Base-by-base conservation (phyloP, 1,140 invertebrate genomes). In the Leptinotarsa defecta region DNA sequence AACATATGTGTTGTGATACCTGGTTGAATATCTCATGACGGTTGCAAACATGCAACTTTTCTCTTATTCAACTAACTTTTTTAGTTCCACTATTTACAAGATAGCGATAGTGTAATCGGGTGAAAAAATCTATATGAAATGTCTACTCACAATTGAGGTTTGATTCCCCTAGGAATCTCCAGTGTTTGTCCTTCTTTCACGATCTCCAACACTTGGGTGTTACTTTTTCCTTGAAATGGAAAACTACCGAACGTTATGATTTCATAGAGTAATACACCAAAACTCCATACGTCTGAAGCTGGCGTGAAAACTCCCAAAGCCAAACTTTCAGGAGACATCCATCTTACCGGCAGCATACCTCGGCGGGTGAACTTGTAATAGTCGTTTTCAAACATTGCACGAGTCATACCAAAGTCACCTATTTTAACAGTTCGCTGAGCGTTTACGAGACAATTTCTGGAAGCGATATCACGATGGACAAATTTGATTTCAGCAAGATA, bases 341-440 rank as follows among this genome's bases (percentile, higher is more conserved):
- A 98, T 80, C 96, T 87, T 17, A 98, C 95, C 0, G 96, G 96
- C 65, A 97, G 85, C 88, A 96, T 93, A 17, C 93, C 95, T 84
- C 94, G 93, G 20, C 95, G 90, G 82, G 92, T 94, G 79, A 96
- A 95, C 75, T 92, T 90, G 82, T 95, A 95, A 84, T 96, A 96
- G 83, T 96, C 95, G 73, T 92, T 94, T 79, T 95, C 94, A 84
- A 93, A 95, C 84, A 96, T 93, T 4, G 94, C 91, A 34, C 95
- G 88, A 5, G 94, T 94, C 95, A 98, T 96, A 22, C 96, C 96
- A 86, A 98, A 97, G 86, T 98, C 96, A 4, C 94, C 95, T 15
- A 98, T 89, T 85, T 97, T 97, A 3, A 97, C 92, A 0, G 92
- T 89, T 72, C 93, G 89, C 74, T 92, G 90, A 4, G 92, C 91